Evolutionary conservation across 2,797 vertebrate genomes (phyloP).

Genomic region (Sebastes iracundus): DNA sequence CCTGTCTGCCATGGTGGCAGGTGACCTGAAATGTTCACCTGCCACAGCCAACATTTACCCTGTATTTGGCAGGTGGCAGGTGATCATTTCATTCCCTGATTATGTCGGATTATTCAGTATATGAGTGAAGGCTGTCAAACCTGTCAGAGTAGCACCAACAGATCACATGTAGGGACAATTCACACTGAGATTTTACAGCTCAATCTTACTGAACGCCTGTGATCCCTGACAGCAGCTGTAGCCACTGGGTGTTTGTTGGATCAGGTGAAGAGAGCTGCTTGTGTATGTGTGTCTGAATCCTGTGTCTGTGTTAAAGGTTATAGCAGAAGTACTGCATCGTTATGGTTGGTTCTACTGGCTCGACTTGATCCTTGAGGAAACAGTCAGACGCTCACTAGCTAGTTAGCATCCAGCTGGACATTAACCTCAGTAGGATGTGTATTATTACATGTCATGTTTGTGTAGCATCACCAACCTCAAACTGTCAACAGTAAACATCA

Average conservation of each 20-base stretch:
- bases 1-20: no score
- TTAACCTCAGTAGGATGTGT: not conserved
- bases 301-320: not conserved
- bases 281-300: not conserved
- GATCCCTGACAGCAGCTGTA: not conserved
- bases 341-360: not conserved
- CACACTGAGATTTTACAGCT: not conserved
- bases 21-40: no score
- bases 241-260: not conserved
- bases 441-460: not conserved
- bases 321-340: not conserved
- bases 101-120: not conserved
- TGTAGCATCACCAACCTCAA: not conserved
- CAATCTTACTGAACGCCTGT: not conserved
- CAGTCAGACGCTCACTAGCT: slow-evolving; percentile 27
- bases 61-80: no score
- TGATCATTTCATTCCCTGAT: no score
- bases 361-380: not conserved
- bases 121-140: not conserved
- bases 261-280: not conserved
- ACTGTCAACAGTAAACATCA: not conserved
- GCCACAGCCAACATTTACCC: no score
- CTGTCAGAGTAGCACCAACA: fast-evolving
- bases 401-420: slow-evolving; percentile 19
- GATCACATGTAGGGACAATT: not conserved